Conservation (phyloP, 53 echinoderm and acorn worm species). For the Holothuria leucospilota region DNA sequence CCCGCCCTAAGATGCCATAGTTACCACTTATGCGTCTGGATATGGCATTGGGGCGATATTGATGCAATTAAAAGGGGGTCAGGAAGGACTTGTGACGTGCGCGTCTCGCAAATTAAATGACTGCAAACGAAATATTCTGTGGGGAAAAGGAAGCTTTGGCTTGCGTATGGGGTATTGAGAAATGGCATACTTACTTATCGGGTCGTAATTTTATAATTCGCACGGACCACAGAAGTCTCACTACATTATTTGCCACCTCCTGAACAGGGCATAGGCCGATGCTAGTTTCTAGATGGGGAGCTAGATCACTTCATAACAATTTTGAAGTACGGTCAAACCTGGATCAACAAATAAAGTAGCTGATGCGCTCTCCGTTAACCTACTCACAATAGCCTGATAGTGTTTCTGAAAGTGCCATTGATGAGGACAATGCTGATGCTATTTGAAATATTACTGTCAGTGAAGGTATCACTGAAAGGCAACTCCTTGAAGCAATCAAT, state of each 20-base stretch:
- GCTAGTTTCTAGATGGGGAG: no score
- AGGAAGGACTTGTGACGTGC: constrained; percentile 3
- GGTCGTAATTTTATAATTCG: background rate
- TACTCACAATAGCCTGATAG: no score
- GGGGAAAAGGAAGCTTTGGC: constrained; percentile 12
- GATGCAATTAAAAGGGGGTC: constrained; percentile 43
- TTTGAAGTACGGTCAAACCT: background rate
- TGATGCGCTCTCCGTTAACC: no score
- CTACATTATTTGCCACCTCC: background rate
- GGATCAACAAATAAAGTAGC: background rate
- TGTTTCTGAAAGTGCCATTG: no score
- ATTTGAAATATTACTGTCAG: no score
- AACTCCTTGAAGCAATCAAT: no score
- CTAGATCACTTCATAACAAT: background rate
- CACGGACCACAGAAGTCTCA: background rate
- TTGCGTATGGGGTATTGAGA: constrained; percentile 34
- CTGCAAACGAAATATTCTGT: background rate
- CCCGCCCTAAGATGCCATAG: constrained; percentile 14
- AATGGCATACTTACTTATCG: constrained; percentile 12
- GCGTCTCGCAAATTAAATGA: background rate
- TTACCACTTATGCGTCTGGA: constrained; percentile 56
- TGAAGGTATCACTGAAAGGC: no score
- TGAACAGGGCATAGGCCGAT: background rate
- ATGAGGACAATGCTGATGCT: no score
- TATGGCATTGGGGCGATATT: constrained; percentile 64